Evolutionary conservation across 1,140 invertebrate genomes (phyloP).

Genomic region (Sesamia nonagrioides): DNA sequence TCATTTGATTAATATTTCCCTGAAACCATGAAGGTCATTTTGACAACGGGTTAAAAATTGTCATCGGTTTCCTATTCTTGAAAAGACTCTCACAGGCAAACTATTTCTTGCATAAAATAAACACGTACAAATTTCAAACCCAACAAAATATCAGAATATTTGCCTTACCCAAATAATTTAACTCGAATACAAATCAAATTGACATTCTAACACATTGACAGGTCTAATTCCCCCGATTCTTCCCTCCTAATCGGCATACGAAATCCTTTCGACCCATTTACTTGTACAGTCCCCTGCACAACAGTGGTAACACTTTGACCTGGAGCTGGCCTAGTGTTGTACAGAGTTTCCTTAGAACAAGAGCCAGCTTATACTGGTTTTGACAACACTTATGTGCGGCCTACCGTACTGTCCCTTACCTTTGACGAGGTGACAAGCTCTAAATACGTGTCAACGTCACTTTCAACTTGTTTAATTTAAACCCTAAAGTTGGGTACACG

Average conservation of each 20-base stretch:
- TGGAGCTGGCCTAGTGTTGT: no score
- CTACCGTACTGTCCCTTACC: slow-evolving; percentile 27
- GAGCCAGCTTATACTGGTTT: no score
- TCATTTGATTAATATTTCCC: no score
- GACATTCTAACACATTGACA: slow-evolving; percentile 26
- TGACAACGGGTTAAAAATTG: no score
- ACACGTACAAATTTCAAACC: neutral
- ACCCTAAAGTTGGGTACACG: slow-evolving; percentile 42
- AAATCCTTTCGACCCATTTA: slow-evolving; percentile 39
- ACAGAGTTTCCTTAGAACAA: no score
- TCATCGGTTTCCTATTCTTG: no score
- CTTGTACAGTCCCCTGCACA: slow-evolving; percentile 15
- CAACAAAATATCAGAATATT: neutral
- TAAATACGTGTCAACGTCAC: slow-evolving; percentile 49
- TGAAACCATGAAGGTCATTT: no score
- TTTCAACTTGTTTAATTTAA: slow-evolving; percentile 49
- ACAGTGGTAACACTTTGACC: no score
- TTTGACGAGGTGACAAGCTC: slow-evolving; percentile 45
- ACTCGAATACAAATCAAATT: slow-evolving; percentile 32
- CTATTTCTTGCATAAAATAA: no score
- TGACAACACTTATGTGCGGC: no score
- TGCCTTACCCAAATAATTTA: neutral
- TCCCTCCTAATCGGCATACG: slow-evolving; percentile 9
- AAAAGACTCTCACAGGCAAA: neutral
- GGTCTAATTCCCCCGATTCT: slow-evolving; percentile 38